A percentile compares a stretch with the other conserved stretches of the same genome.
These are phyloP conservation scores for Ochropleura leucogaster DNA, from an alignment of 2,888 invertebrate species.

Conservation along the genomic window DNA sequence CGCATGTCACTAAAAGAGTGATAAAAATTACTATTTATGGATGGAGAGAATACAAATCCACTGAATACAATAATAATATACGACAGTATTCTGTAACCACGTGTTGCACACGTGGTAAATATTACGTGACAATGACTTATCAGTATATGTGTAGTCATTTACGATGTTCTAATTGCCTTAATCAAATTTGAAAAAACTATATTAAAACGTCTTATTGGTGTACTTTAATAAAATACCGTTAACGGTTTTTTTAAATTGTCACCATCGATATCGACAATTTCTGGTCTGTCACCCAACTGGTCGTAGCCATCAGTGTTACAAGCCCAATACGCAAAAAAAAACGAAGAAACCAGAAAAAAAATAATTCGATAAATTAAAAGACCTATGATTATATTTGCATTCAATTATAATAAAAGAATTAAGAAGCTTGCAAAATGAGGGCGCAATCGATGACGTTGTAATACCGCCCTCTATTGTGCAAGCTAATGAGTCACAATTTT, in stretches of 20 bases:
- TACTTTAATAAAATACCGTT: background rate
- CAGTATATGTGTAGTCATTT: background rate
- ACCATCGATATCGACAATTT: slow-evolving; percentile 34
- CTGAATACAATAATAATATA: background rate
- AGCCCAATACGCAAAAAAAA: background rate
- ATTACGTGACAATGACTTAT: background rate
- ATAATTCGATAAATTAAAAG: background rate
- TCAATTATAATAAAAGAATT: background rate
- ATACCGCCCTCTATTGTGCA: slow-evolving; percentile 34
- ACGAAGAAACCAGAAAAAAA: background rate
- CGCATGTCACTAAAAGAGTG: too few relatives aligned
- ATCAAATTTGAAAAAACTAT: background rate
- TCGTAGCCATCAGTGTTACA: slow-evolving; percentile 29
- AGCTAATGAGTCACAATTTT: slow-evolving; percentile 16
- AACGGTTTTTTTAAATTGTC: background rate
- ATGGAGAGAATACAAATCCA: too few relatives aligned
- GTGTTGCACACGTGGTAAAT: background rate
- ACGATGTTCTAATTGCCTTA: background rate
- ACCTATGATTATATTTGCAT: background rate
- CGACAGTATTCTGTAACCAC: background rate
- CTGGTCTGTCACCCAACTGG: background rate
- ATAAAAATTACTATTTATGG: too few relatives aligned
- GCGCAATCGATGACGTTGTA: background rate
- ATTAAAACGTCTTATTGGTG: too few relatives aligned
- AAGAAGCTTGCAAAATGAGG: too few relatives aligned